Evolutionary conservation across 2,797 vertebrate genomes (phyloP).

Genomic region (Danio albolineatus): DNA sequence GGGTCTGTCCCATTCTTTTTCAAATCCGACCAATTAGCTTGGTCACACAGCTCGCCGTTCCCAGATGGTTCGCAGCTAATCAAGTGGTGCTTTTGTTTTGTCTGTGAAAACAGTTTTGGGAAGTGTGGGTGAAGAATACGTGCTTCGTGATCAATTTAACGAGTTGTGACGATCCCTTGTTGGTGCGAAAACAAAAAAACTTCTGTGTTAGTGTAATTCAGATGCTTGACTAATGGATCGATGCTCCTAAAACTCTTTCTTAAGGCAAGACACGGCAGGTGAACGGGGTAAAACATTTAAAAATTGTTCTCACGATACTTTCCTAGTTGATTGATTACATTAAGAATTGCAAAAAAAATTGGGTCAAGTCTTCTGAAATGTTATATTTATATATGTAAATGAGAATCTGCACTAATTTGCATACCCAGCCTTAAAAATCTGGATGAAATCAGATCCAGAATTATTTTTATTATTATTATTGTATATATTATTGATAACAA

Average conservation of each 20-base stretch:
- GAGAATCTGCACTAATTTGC: no score
- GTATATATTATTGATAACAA: no score
- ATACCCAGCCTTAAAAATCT: no score
- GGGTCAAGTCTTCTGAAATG: no score
- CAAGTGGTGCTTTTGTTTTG: conserved; percentile 76
- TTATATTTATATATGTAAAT: no score
- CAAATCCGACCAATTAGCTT: conserved; percentile 75
- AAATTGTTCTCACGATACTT: no score
- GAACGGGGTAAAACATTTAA: no score
- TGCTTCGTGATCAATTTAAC: conserved; percentile 45
- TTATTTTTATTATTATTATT: no score
- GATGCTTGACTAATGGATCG: conserved; percentile 29
- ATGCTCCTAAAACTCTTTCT: conserved; percentile 20
- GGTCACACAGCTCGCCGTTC: conserved; percentile 69
- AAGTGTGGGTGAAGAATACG: conserved; percentile 63
- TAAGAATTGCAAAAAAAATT: no score
- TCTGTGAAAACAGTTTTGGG: conserved; percentile 73
- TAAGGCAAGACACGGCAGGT: no score
- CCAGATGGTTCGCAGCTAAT: conserved; percentile 71
- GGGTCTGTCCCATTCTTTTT: conserved; percentile 57
- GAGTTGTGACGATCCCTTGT: conserved; percentile 48
- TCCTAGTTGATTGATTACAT: no score
- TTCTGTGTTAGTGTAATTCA: conserved; percentile 51
- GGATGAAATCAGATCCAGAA: no score
- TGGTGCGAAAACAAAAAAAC: conserved; percentile 55